Evolutionary conservation across 2,797 vertebrate species (phyloP).

Genomic region (Pelochelys cantorii): DNA sequence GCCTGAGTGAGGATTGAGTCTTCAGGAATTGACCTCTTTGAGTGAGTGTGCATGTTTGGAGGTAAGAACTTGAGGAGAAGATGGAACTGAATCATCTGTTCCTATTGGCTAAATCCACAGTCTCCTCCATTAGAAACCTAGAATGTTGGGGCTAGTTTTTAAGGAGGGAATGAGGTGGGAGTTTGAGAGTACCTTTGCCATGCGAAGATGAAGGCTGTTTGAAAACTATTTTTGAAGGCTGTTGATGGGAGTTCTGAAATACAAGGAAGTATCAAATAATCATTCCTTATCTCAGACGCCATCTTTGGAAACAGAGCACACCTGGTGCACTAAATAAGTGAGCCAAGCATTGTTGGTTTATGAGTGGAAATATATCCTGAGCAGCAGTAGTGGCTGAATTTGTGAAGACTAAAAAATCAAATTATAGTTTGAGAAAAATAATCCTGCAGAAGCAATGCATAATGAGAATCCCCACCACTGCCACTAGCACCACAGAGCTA

Average conservation of each 20-base stretch:
- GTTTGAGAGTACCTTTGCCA: background rate
- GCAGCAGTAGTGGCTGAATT: background rate
- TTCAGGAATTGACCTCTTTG: background rate
- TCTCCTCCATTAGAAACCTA: background rate
- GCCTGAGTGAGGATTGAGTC: background rate
- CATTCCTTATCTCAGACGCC: background rate
- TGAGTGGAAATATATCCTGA: background rate
- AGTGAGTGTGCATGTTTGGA: background rate
- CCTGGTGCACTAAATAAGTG: background rate
- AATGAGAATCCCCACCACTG: conserved; percentile 27
- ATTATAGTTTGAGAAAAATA: conserved; percentile 52
- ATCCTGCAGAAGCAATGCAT: conserved; percentile 62
- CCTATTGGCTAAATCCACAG: background rate
- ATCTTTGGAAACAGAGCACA: background rate
- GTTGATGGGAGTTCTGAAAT: background rate
- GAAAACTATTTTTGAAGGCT: background rate
- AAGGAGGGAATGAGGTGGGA: background rate
- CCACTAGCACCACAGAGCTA: background rate
- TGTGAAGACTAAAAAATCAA: conserved; percentile 22
- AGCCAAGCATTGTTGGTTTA: background rate
- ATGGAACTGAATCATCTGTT: background rate
- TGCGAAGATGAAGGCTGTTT: background rate
- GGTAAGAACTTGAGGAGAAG: background rate
- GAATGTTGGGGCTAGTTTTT: accelerated
- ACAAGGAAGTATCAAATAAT: background rate